phyloP scores from a whole-genome alignment of 2,888 invertebrate genomes.

The Hetaerina titia region DNA sequence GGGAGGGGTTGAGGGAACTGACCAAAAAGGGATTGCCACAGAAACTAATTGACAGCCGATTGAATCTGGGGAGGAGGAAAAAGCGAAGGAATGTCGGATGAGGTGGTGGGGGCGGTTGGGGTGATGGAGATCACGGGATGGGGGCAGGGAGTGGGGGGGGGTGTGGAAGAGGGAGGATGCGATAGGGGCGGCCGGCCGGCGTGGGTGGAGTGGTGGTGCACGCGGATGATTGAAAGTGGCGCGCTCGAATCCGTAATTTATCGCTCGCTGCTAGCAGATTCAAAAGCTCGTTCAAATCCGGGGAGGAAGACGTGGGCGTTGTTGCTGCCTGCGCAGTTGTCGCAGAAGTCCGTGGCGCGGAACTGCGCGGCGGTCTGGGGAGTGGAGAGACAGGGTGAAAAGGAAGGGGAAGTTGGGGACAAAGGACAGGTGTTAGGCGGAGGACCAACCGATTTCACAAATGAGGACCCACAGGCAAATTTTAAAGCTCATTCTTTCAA shows the following conservation, averaged over 20 bases:
- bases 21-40: conserved; percentile 56
- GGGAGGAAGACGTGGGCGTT: not conserved
- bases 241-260: not conserved
- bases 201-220: not conserved
- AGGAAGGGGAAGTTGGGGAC: not conserved
- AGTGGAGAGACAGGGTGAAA: not conserved
- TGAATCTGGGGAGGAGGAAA: conserved; percentile 32
- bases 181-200: not conserved
- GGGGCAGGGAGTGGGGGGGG: not conserved
- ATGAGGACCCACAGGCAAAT: too few relatives aligned
- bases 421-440: not conserved
- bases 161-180: conserved; percentile 2
- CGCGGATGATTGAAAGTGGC: not conserved
- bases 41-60: conserved; percentile 66
- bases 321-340: not conserved
- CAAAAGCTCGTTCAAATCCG: not conserved
- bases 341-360: too few relatives aligned
- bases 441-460: not conserved
- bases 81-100: conserved; percentile 48
- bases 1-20: not conserved
- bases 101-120: not conserved
- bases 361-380: not conserved
- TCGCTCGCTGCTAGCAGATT: not conserved
- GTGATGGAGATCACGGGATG: not conserved
- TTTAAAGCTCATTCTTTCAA: too few relatives aligned